These are phyloP conservation scores for Crocodylus rhombifer DNA, from an alignment of 2,797 vertebrate species.

Conservation along the genomic window DNA sequence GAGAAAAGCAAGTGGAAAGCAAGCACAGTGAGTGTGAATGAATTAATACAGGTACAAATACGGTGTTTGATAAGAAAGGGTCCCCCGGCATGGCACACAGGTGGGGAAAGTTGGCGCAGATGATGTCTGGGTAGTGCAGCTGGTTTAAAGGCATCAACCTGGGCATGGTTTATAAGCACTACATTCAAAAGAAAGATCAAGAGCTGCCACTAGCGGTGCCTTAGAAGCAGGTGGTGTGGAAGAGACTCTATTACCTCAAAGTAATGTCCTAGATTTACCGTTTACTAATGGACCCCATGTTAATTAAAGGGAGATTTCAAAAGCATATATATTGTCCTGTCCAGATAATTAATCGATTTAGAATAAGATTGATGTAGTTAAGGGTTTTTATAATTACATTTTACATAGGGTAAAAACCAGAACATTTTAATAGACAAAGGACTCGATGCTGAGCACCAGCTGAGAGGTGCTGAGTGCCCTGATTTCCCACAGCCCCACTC, in stretches of 20 bases:
- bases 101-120: not conserved
- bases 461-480: not conserved
- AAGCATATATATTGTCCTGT: constrained; percentile 35
- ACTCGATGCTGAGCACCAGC: not conserved
- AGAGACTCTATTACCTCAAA: not conserved
- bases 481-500: not conserved
- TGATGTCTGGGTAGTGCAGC: not conserved
- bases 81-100: not conserved
- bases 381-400: constrained; percentile 57
- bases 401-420: not conserved
- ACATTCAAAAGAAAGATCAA: not conserved
- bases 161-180: not conserved
- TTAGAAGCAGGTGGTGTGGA: not conserved
- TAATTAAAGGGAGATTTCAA: constrained; percentile 68
- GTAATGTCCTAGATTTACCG: constrained; percentile 30
- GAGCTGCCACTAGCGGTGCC: not conserved
- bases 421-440: not conserved
- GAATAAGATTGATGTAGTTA: constrained; percentile 38
- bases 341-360: constrained; percentile 49
- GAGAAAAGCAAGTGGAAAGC: not conserved
- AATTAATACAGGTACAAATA: not conserved
- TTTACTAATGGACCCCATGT: constrained; percentile 27
- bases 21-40: not conserved
- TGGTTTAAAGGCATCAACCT: not conserved
- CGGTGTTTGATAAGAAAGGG: not conserved